Base-by-base conservation (phyloP, 2,888 invertebrate species). In the Aporophyla nigra region DNA sequence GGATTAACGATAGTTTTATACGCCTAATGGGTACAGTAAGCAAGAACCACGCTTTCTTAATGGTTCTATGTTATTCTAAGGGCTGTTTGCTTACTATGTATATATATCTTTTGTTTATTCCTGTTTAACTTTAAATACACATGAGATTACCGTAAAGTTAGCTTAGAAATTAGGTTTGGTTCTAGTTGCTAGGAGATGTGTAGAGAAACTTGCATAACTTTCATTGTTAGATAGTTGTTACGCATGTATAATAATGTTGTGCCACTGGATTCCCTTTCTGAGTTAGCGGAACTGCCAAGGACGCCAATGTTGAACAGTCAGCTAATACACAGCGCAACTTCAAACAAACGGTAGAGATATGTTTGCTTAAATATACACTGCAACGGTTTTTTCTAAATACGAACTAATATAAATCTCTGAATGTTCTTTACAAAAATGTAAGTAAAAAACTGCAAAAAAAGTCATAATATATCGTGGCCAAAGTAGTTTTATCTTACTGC, bases 1-100 rank as follows among this genome's bases (percentile, higher is more conserved):
- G 91, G 85, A 93, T 93, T 94, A 94, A 94, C 92, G 93, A 91
- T 91, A 92, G 92, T 94, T 94, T 93, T 92, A 93, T 93, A 89
- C 92, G 89, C 86, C 91, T 94, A 94, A 94, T 94, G 93, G 92
- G 86, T 90, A 90, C 91, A 92, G 92, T 93, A 91, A 91, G 89
- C 86, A 88, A 89, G 87, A 90, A 88, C 89, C 85, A 88, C 89
- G 88, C 89, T 90, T 90, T 88, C 90, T 92, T 93, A 91, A 93
- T 93, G 91, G 90, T 88, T 86, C 83, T 83, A 66, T 86, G 84
- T 87, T 88, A 88, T 90, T 89, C 74, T 62, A 82, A 81, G 76
- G 80, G 66, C 63, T 74, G 78, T 76, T 70, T 49, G 33, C 46
- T 43, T 80, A 82, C 82, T 81, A 70, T 79, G 59, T 79, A 67